Evolutionary conservation across 2,797 vertebrate genomes (phyloP), one percentile per base, ranked within the genome.

Genomic region (Centroberyx gerrardi): DNA sequence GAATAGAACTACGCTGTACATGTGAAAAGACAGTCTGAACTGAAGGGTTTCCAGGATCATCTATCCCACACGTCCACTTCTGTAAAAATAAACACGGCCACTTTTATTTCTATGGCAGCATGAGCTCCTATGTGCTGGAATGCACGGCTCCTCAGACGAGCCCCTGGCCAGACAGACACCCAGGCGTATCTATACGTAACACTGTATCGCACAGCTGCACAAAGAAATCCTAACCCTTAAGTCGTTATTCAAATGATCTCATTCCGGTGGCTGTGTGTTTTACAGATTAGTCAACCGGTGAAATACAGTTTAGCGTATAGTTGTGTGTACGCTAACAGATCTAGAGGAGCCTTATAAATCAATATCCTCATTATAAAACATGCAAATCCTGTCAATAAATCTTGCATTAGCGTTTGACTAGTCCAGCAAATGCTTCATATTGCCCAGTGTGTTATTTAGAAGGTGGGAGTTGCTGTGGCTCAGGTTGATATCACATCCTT

Each of bases 201-300:
- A 74, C 82, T 76, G 46, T 71, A 80, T 84, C 28, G 84, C 88
- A 76, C 88, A 87, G 86, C 90, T 92, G 90, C 89, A 90, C 83
- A 89, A 90, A 92, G 89, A 90, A 90, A 88, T 83, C 79, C 88
- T 72, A 88, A 90, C 80, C 90, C 84, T 72, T 29, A 40, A 74
- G 80, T 86, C 82, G 27, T 87, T 84, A 78, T 89, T 87, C 72
- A 90, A 80, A 90, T 90, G 81, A 91, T 81, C 86, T 89, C 89
- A 89, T 79, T 84, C 63, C 62, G 70, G 54, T 44, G 18, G 40
- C 53, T 42, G 64, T 63, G 84, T 8, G 68, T 65, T 81, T 86
- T 64, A 78, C 80, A 73, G 76, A 87, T 87, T 83, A 76, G 80
- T 36, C 71, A 74, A 87, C 64, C 68, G 51, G 53, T 70, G 42